Conservation (phyloP, 2,113 vertebrate genomes). For the Pipra filicauda region DNA sequence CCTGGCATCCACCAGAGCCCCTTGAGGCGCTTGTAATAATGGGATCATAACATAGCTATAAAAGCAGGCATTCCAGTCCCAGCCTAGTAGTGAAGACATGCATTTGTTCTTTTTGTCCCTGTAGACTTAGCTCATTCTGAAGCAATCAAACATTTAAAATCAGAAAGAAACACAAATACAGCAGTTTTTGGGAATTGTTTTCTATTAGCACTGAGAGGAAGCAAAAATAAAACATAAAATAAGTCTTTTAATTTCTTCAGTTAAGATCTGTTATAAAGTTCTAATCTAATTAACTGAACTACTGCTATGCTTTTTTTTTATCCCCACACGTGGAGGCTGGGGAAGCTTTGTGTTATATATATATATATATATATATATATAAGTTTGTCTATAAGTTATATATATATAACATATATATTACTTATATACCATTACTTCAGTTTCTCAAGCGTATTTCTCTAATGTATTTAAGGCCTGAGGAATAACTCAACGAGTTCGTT, state of each 20-base stretch:
- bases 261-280: background rate
- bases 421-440: background rate
- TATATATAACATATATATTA: background rate
- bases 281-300: background rate
- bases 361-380: background rate
- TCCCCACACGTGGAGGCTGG: background rate
- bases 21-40: background rate
- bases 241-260: background rate
- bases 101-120: background rate
- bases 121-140: background rate
- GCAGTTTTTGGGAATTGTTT: background rate
- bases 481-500: background rate
- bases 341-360: background rate
- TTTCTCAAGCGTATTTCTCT: background rate
- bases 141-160: constrained; percentile 3
- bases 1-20: background rate
- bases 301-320: background rate
- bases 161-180: background rate
- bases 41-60: background rate
- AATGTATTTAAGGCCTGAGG: background rate
- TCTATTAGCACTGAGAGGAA: background rate
- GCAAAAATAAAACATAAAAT: background rate
- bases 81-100: background rate
- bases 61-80: background rate
- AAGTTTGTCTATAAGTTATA: too few relatives aligned